Evolutionary conservation across 2,113 vertebrate species (phyloP), one percentile per base, ranked within the genome.

Genomic region (Silurus meridionalis): DNA sequence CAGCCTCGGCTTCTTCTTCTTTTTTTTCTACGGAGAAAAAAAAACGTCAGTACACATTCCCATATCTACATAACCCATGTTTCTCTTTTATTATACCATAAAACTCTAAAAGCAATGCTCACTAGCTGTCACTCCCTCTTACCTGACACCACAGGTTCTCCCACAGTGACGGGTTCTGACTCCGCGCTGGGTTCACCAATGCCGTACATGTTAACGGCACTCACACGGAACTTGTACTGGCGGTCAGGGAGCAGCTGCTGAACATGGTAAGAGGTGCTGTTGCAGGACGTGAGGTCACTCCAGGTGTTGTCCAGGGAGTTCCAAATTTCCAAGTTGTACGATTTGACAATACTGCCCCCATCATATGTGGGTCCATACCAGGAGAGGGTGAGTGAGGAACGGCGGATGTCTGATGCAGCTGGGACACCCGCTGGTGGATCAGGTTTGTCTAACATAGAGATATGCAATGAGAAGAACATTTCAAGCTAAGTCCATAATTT

Each of bases 351-450:
- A 0, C 98, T 99, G 82, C 98, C 98, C 0, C 98, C 98, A 0
- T 99, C 98, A 0, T 99, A 99, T 0, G 98, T 99, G 5, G 98
- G 98, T 4, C 98, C 98, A 0, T 99, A 99, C 98, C 98, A 99
- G 0, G 98, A 99, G 84, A 99, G 94, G 0, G 97, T 99, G 84
- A 99, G 96, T 0, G 96, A 96, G 77, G 97, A 94, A 17, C 94
- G 95, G 52, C 97, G 96, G 9, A 99, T 90, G 46, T 98, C 98
- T 0, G 97, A 98, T 0, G 96, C 95, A 0, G 97, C 98, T 0
- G 98, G 98, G 0, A 96, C 97, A 67, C 95, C 96, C 0, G 98
- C 97, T 0, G 98, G 98, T 1, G 98, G 98, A 90, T 99, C 98
- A 0, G 98, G 98, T 85, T 98, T 99, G 80, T 99, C 98, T 99